These are phyloP conservation scores for Drosophila ercepeae DNA, from an alignment of 1,140 invertebrate species.

Conservation along the genomic window DNA sequence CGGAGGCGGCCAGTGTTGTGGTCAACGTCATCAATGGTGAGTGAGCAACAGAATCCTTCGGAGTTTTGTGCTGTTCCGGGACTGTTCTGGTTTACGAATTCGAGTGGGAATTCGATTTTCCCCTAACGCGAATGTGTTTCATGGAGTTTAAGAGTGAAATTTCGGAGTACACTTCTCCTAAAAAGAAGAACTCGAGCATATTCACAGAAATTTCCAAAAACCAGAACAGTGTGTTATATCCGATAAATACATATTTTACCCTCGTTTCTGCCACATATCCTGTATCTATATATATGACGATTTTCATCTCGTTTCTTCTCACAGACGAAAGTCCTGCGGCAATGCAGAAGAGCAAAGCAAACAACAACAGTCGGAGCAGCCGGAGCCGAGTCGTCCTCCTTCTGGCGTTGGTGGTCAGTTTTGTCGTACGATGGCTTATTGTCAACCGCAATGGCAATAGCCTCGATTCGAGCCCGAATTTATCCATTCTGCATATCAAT, in stretches of 20 bases:
- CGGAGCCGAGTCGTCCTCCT: conserved; percentile 29
- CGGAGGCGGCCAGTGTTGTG: conserved; percentile 91
- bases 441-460: conserved; percentile 7
- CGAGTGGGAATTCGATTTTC: no score
- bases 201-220: no score
- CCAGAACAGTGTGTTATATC: background rate
- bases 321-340: conserved; percentile 93
- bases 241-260: conserved; percentile 6
- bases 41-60: conserved; percentile 4
- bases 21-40: conserved; percentile 96
- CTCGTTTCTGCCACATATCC: background rate
- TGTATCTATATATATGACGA: background rate
- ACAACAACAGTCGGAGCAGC: conserved; percentile 3
- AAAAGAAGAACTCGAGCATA: no score
- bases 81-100: background rate
- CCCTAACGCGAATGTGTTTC: no score
- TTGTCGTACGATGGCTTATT: conserved; percentile 66
- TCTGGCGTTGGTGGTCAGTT: conserved; percentile 57
- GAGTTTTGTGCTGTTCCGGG: background rate
- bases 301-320: conserved; percentile 3
- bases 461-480: conserved; percentile 28
- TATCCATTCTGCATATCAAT: conserved; percentile 72
- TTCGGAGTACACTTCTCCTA: no score
- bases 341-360: conserved; percentile 89
- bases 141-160: no score